Evolutionary conservation across 2,888 invertebrate genomes (phyloP), one percentile per base, ranked within the genome.

Genomic region (Thelaira solivaga): DNA sequence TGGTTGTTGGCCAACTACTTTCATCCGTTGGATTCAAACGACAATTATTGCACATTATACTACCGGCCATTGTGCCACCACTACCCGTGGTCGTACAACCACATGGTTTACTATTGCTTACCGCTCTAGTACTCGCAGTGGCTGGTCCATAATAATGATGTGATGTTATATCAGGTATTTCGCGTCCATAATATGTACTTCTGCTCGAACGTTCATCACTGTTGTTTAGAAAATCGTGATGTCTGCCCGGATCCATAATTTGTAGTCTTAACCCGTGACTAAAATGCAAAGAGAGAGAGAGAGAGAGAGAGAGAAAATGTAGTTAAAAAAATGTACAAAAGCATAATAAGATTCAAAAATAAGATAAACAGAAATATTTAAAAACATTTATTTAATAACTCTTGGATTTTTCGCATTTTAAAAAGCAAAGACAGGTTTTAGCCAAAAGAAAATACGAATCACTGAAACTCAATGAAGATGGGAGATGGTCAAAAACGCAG

Each of bases 241-340:
- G 86, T 84, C 85, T 81, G 74, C 85, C 84, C 51, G 85, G 83
- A 80, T 86, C 86, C 86, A 86, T 86, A 77, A 34, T 83, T 82
- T 71, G 80, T 82, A n/a, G 1, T 47, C 39, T 64, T 3, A 43
- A 39, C 13, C n/a, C 57, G 20, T 20, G 18, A 26, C 39, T 59
- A 13, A 16, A 69, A 69, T 7, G 8, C n/a, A n/a, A n/a, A n/a
- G n/a, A n/a, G n/a, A n/a, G n/a, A n/a, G n/a, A n/a, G n/a, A n/a
- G n/a, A n/a, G n/a, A n/a, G 53, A 53, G 7, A 13, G 2, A 57
- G 4, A 47, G 10, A 22, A 2, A 67, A 31, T 18, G 13, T 6
- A 10, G 13, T 20, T 20, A 43, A 43, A 11, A 20, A 43, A 11
- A 2, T 10, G 41, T 11, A 8, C 4, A 3, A 13, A 3, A 1